A percentile compares a stretch with the other conserved stretches of the same genome.
Conservation (phyloP, 1,140 invertebrate genomes). For the Tetraneura akinire region DNA sequence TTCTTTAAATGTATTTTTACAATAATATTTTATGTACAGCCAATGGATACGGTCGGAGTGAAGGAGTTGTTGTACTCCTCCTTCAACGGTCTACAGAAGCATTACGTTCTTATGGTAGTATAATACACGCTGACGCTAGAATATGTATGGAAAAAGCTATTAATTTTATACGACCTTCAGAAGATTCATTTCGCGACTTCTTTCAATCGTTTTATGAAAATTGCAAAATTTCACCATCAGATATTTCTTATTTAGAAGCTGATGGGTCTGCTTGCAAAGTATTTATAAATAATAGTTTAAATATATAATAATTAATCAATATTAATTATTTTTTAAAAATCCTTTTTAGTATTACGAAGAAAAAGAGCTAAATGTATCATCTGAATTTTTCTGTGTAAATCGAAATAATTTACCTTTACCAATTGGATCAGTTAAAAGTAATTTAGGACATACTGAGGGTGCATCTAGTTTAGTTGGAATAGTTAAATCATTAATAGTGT, state of each 20-base stretch:
- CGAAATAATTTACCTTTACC: conserved; percentile 63
- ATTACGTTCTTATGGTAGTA: conserved; percentile 64
- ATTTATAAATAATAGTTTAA: neutral
- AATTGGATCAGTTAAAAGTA: conserved; percentile 75
- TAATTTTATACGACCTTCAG: conserved; percentile 38
- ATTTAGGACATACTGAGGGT: conserved; percentile 76
- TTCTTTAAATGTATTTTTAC: neutral
- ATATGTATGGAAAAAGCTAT: conserved; percentile 66
- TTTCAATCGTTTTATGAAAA: conserved; percentile 48
- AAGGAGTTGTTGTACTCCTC: conserved; percentile 65
- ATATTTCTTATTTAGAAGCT: conserved; percentile 56
- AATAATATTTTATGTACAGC: conserved; percentile 57
- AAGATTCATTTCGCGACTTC: conserved; percentile 49
- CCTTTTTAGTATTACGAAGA: conserved; percentile 50
- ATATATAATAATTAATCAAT: neutral
- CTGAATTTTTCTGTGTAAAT: conserved; percentile 53
- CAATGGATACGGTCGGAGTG: conserved; percentile 68
- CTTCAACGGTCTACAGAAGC: conserved; percentile 64
- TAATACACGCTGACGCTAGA: conserved; percentile 63
- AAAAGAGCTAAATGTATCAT: conserved; percentile 54
- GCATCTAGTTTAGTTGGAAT: conserved; percentile 66
- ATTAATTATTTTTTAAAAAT: neutral
- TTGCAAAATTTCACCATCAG: conserved; percentile 64
- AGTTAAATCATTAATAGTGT: conserved; percentile 64
- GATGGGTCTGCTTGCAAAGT: conserved; percentile 60